phyloP scores from a whole-genome alignment of 2,888 invertebrate genomes.

The Temnothorax unifasciatus region DNA sequence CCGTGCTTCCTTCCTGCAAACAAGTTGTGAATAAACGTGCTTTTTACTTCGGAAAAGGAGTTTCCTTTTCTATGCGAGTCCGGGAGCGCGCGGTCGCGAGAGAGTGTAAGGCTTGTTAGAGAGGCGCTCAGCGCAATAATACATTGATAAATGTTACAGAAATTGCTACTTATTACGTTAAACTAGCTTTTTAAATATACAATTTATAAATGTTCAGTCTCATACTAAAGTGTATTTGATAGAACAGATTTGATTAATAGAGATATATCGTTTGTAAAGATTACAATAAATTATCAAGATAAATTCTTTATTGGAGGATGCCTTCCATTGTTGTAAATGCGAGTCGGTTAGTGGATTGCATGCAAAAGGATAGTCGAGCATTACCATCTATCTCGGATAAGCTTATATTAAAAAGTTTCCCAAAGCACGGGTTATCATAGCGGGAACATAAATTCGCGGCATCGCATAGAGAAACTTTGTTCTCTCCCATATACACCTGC shows the following conservation, averaged over 20 bases:
- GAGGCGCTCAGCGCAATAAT: too few relatives aligned
- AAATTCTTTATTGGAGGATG: background rate
- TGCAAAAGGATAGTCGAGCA: background rate
- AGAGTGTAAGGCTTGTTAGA: too few relatives aligned
- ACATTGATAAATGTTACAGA: background rate
- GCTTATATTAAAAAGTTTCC: constrained; percentile 11
- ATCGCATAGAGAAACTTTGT: background rate
- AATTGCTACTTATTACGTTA: background rate
- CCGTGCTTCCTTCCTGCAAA: too few relatives aligned
- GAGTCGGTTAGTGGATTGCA: background rate
- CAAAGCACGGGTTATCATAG: constrained; percentile 2
- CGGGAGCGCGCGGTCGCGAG: too few relatives aligned
- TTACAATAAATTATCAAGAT: background rate
- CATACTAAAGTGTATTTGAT: background rate
- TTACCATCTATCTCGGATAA: constrained; percentile 14
- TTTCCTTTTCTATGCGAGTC: too few relatives aligned
- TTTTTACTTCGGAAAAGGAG: too few relatives aligned
- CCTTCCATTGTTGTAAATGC: background rate
- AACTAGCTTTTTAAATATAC: background rate
- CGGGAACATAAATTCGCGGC: constrained; percentile 13
- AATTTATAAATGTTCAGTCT: background rate
- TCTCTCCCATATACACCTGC: background rate
- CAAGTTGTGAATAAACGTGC: too few relatives aligned
- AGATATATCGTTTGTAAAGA: background rate
- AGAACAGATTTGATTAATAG: background rate